Conservation (phyloP, 2,888 invertebrate genomes). For the Ariolimax columbianus region DNA sequence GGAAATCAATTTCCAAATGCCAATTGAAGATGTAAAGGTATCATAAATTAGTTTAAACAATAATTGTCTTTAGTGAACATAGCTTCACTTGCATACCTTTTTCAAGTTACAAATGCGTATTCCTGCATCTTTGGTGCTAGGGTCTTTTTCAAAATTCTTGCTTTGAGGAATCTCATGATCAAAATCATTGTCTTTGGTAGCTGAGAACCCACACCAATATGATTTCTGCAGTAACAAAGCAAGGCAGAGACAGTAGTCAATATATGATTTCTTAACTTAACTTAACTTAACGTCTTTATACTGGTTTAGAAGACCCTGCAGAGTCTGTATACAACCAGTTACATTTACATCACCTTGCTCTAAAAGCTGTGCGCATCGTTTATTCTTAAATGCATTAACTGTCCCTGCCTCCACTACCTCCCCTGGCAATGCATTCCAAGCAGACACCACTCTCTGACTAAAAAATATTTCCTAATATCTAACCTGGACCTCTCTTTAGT, state of each 20-base stretch:
- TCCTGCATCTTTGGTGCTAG: not conserved
- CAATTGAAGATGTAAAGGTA: not conserved
- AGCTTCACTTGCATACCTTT: not conserved
- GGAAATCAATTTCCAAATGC: not conserved
- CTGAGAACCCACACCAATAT: conserved; percentile 73
- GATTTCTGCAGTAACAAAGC: conserved; percentile 61
- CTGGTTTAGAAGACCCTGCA: not conserved
- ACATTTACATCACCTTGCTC: not conserved
- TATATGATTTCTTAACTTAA: not conserved
- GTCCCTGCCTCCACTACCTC: not conserved
- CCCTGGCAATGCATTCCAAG: not conserved
- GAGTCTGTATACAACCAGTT: not conserved
- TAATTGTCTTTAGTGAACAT: not conserved
- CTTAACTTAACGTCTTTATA: too few species aligned
- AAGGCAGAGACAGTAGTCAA: not conserved
- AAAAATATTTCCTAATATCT: too few species aligned
- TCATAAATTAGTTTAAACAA: not conserved
- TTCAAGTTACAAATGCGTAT: not conserved
- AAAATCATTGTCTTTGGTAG: not conserved
- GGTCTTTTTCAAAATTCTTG: conserved; percentile 35
- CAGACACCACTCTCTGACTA: not conserved
- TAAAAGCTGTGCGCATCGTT: not conserved
- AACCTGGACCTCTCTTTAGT: too few species aligned
- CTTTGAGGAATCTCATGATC: conserved; percentile 29
- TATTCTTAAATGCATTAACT: not conserved